Percentiles rank a stretch among this genome's conserved stretches.
Evolutionary conservation across 1,140 invertebrate genomes (phyloP).

Genomic region (Diorhabda elongata): DNA sequence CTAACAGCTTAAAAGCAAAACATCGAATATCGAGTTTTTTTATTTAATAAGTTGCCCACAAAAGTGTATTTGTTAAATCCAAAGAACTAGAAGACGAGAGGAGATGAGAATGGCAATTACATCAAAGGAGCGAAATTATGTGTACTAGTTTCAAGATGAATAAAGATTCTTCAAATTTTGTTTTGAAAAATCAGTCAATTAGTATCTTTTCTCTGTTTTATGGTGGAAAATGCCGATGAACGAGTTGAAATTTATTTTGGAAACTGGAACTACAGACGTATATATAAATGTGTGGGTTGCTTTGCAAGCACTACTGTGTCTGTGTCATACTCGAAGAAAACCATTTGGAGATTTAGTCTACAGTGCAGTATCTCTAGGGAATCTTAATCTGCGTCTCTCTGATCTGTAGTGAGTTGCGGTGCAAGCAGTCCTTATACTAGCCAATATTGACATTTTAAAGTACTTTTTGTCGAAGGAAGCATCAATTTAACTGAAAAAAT

Average conservation of each 20-base stretch:
- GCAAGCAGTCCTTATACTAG: no score
- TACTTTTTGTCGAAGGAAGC: no score
- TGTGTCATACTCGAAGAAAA: no score
- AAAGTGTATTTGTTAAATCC: neutral
- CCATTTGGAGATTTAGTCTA: no score
- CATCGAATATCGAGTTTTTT: no score
- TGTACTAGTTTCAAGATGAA: no score
- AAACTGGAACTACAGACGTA: neutral
- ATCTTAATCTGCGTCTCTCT: no score
- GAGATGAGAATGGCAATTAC: conserved; percentile 1
- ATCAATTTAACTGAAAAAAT: no score
- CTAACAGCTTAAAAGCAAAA: no score
- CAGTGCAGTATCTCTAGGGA: no score
- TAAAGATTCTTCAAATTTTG: neutral
- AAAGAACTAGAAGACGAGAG: neutral
- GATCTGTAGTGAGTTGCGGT: no score
- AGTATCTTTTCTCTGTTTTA: neutral
- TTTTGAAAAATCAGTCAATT: neutral
- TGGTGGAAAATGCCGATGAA: neutral
- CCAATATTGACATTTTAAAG: no score
- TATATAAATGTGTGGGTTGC: conserved; percentile 1
- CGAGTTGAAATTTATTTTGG: neutral
- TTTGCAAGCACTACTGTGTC: neutral
- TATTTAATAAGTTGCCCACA: neutral
- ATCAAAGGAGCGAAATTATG: neutral